Evolutionary conservation across 2,797 vertebrate species (phyloP), one percentile per base, ranked within the genome.

Genomic region (Sternotherus odoratus): DNA sequence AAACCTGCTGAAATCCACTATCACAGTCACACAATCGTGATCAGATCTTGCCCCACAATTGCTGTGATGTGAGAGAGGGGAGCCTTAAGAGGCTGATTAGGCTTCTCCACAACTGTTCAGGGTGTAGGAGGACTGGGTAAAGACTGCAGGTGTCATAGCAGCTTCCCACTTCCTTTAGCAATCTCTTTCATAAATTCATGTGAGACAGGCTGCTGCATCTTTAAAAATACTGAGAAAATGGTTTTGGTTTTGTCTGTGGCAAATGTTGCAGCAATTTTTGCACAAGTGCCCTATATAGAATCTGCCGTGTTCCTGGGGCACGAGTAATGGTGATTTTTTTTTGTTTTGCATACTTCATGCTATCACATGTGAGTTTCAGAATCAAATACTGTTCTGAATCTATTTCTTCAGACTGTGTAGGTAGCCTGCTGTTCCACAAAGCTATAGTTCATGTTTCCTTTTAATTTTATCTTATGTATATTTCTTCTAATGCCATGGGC

Each of bases 241-340:
- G 16, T 54, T 57, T 17, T 54, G 36, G 87, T 96, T 96, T 89
- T 97, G 57, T 2, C 5, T 43, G n/a, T 51, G 28, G n/a, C 94
- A 79, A 88, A 93, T 82, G 88, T 92, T 94, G 87, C 87, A 96
- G 92, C 93, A 93, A 91, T 88, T 95, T 87, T 49, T 51, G 1
- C 92, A 85, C 91, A 95, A 10, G 19, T 89, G 77, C 88, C 49
- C 39, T 91, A 88, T 53, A 50, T 28, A 89, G 79, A 94, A 75
- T 83, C 90, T 87, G 48, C 2, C 89, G 81, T 87, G 30, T 89
- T 90, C 54, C 54, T 6, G 79, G 94, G 93, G 74, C 92, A 80
- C 85, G 66, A 77, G 39, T 30, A 12, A 48, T n/a, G 60, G 82
- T 91, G 86, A 94, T 86, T 91, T 66, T 24, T 53, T 49, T 15